phyloP scores from a whole-genome alignment of 2,113 vertebrate genomes.

The Cercopithecus mona region DNA sequence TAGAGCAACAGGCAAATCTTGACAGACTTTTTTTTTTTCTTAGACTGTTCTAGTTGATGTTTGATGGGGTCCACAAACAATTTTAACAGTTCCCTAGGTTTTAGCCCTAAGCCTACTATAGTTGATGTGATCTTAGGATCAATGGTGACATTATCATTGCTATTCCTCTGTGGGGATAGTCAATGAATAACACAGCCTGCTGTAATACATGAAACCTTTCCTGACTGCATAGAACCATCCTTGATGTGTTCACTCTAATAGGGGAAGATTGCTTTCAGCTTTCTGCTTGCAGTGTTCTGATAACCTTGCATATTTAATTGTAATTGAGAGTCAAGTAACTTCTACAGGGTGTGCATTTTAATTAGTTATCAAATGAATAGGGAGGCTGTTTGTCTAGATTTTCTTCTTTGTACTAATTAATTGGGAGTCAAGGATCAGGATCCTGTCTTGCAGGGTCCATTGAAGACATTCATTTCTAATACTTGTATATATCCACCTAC shows the following conservation, averaged over 20 bases:
- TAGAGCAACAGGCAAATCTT: not conserved
- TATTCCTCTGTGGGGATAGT: not conserved
- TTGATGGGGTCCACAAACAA: not conserved
- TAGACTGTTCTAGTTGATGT: not conserved
- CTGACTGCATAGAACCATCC: not conserved
- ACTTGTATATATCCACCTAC: slow-evolving; percentile 79
- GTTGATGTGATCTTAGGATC: not conserved
- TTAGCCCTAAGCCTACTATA: not conserved
- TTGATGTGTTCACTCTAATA: not conserved
- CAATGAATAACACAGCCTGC: not conserved
- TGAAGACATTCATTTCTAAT: slow-evolving; percentile 79
- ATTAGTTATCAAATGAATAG: slow-evolving; percentile 81
- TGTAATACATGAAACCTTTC: not conserved
- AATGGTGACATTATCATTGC: not conserved
- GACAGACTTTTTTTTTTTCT: not conserved
- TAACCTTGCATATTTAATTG: slow-evolving; percentile 84
- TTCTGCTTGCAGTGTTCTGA: slow-evolving; percentile 65
- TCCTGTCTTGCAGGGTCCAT: slow-evolving; percentile 79
- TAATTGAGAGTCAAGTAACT: slow-evolving; percentile 84
- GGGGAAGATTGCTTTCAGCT: slow-evolving; percentile 63
- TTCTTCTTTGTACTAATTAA: slow-evolving; percentile 85
- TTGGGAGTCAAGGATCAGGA: slow-evolving; percentile 76
- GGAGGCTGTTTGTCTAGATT: slow-evolving; percentile 81
- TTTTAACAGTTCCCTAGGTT: not conserved
- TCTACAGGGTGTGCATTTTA: slow-evolving; percentile 79